phyloP scores from a whole-genome alignment of 30 jellyfish, hydroid and myxozoan genomes.

The Chrysaora quinquecirrha region DNA sequence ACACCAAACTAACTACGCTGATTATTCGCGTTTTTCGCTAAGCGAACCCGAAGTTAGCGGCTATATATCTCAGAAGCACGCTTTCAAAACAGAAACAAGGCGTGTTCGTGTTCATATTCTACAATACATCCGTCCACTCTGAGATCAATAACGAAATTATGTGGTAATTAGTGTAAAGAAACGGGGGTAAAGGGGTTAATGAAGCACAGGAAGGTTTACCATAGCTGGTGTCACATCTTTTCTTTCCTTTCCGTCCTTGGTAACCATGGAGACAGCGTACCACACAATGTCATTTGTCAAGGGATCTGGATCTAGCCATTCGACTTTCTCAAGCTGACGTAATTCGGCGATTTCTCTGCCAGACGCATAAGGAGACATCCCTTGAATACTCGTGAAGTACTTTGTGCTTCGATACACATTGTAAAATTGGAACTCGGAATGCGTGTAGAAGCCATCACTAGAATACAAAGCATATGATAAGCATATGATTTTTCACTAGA shows the following conservation, averaged over 20 bases:
- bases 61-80: too few relatives aligned
- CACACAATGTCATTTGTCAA: conserved; percentile 55
- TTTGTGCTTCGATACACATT: conserved; percentile 69
- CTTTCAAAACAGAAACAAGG: too few relatives aligned
- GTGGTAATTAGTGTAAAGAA: too few relatives aligned
- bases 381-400: conserved; percentile 46
- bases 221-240: conserved; percentile 67
- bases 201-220: conserved; percentile 39
- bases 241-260: conserved; percentile 61
- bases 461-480: neutral
- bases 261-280: conserved; percentile 79
- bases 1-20: too few relatives aligned
- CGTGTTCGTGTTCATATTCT: too few relatives aligned
- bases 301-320: conserved; percentile 74
- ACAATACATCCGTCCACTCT: too few relatives aligned
- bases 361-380: conserved; percentile 66
- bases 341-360: conserved; percentile 54
- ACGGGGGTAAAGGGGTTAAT: too few relatives aligned
- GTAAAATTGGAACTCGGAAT: conserved; percentile 60
- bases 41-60: too few relatives aligned
- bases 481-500: too few relatives aligned
- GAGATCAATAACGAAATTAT: too few relatives aligned
- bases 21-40: too few relatives aligned
- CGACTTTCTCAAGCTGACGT: conserved; percentile 1
- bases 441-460: conserved; percentile 36